A percentile compares a stretch with the other conserved stretches of the same genome.
Evolutionary conservation across 30 jellyfish, hydroid and myxozoan species (phyloP).

Genomic region (Hydra vulgaris): DNA sequence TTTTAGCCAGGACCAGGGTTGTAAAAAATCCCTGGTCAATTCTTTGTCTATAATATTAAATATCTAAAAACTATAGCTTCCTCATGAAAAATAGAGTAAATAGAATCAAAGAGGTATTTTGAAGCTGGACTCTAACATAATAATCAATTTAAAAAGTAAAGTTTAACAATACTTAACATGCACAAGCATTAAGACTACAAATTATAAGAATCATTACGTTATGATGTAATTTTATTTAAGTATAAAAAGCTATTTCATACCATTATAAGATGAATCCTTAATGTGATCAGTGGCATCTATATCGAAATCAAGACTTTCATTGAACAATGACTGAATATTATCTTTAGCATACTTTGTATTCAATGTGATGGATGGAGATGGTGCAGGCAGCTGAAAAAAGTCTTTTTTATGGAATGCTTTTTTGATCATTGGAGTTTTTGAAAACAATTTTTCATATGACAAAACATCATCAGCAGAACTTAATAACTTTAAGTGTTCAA

Average conservation of each 20-base stretch:
- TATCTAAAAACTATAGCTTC: too few species aligned
- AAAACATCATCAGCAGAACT: background rate
- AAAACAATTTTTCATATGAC: background rate
- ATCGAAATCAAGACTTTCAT: conserved; percentile 34
- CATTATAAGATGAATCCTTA: conserved; percentile 3
- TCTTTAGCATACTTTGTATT: conserved; percentile 48
- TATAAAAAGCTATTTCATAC: background rate
- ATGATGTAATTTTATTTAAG: too few species aligned
- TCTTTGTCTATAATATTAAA: too few species aligned
- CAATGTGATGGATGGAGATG: conserved; percentile 41
- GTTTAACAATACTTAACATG: too few species aligned
- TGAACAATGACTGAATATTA: conserved; percentile 41
- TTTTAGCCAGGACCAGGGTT: too few species aligned
- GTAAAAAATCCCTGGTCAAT: too few species aligned
- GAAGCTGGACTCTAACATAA: too few species aligned
- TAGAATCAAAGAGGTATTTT: too few species aligned
- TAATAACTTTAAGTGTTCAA: conserved; percentile 1
- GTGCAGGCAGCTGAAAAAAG: conserved; percentile 12
- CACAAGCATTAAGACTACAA: too few species aligned
- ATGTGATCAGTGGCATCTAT: conserved; percentile 21
- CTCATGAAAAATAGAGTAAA: too few species aligned
- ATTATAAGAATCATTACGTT: too few species aligned
- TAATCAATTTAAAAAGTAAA: too few species aligned
- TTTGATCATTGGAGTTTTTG: background rate
- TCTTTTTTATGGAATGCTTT: conserved; percentile 8